phyloP scores from a whole-genome alignment of 2,113 vertebrate genomes.

The Mirounga angustirostris region DNA sequence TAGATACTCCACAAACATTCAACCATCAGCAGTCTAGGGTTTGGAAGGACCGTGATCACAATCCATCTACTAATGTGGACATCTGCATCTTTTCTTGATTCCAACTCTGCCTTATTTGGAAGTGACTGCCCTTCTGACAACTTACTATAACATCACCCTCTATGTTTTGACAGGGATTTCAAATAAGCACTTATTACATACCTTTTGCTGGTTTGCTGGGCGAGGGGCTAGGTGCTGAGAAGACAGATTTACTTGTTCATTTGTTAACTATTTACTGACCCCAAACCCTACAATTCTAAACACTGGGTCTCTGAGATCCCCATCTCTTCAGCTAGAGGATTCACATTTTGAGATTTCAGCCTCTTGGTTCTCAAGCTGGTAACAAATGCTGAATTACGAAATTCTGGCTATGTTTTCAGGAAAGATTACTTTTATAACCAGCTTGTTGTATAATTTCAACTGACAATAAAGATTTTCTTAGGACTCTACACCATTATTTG shows the following conservation, averaged over 20 bases:
- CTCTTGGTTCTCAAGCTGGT: not conserved
- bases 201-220: not conserved
- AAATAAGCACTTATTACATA: not conserved
- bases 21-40: not conserved
- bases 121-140: not conserved
- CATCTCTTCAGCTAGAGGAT: no score
- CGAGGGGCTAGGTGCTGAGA: not conserved
- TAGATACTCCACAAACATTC: not conserved
- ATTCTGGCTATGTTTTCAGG: not conserved
- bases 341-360: not conserved
- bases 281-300: not conserved
- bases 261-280: not conserved
- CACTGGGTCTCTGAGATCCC: not conserved
- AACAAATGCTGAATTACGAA: not conserved
- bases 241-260: not conserved
- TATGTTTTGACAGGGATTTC: not conserved
- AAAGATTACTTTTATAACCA: not conserved
- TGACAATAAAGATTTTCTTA: not conserved
- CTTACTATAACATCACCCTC: no score
- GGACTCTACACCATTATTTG: rapidly evolving
- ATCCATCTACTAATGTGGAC: not conserved
- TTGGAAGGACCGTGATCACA: not conserved
- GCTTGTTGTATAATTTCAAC: not conserved
- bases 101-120: not conserved
- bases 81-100: not conserved